Conservation (phyloP, 2,888 invertebrate genomes). For the Apoda limacodes region DNA sequence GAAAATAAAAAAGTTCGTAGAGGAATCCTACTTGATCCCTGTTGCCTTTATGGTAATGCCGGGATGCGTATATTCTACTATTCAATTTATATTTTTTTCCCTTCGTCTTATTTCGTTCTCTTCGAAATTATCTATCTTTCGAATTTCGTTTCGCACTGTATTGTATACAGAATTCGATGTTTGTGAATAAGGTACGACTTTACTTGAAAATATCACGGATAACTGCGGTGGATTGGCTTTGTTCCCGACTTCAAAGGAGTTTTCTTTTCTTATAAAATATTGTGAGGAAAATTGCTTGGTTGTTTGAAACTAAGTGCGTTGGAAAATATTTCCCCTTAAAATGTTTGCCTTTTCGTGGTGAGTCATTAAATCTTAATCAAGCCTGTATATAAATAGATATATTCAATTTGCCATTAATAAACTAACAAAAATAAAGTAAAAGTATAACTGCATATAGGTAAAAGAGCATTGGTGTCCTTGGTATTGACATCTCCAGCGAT, state of each 20-base stretch:
- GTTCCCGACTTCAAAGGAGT: constrained; percentile 67
- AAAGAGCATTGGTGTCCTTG: too few relatives aligned
- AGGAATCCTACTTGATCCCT: constrained; percentile 67
- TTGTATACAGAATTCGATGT: constrained; percentile 64
- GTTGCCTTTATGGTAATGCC: constrained; percentile 69
- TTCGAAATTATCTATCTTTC: constrained; percentile 67
- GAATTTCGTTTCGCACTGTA: constrained; percentile 70
- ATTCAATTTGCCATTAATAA: constrained; percentile 2
- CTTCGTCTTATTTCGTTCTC: constrained; percentile 63
- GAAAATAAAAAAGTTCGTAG: constrained; percentile 70
- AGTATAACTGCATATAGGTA: too few relatives aligned
- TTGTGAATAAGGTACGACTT: constrained; percentile 66
- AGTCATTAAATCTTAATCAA: too few relatives aligned
- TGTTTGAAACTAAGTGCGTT: constrained; percentile 24
- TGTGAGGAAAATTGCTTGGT: constrained; percentile 49
- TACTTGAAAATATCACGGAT: constrained; percentile 61
- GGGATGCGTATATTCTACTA: constrained; percentile 69
- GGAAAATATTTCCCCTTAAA: too few relatives aligned
- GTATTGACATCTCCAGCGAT: too few relatives aligned
- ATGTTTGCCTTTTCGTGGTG: too few relatives aligned
- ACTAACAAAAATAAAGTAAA: too few relatives aligned
- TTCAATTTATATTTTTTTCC: constrained; percentile 69
- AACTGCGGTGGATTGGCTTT: constrained; percentile 65
- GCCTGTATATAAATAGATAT: constrained; percentile 1
- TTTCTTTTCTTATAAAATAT: constrained; percentile 51